Percentiles rank a stretch among this genome's conserved stretches.
These are phyloP conservation scores for Acanthosepion pharaonis DNA, from an alignment of 2,888 invertebrate genomes.

Conservation along the genomic window DNA sequence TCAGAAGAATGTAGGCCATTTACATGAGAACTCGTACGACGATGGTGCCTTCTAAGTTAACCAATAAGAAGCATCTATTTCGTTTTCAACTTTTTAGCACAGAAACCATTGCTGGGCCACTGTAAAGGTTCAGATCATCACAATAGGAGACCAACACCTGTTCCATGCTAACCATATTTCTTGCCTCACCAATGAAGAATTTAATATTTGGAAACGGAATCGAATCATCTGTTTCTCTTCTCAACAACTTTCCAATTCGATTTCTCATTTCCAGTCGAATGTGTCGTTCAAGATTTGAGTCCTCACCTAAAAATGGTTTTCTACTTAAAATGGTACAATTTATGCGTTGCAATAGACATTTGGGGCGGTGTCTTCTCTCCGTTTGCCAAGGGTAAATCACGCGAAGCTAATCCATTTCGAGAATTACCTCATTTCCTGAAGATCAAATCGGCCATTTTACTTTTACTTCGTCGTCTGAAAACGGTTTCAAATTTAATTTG, in stretches of 20 bases:
- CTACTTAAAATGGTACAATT: not conserved
- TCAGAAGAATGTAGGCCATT: too few relatives aligned
- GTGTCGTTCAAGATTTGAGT: not conserved
- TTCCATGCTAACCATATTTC: not conserved
- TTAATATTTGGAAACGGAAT: not conserved
- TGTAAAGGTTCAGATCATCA: not conserved
- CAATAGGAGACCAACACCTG: not conserved
- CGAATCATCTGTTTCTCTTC: not conserved
- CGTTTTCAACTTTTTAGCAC: not conserved
- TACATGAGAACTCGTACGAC: too few relatives aligned
- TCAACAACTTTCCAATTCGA: not conserved
- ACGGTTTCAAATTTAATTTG: not conserved
- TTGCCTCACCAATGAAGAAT: not conserved
- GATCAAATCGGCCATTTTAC: not conserved
- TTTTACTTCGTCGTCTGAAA: not conserved
- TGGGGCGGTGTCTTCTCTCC: not conserved
- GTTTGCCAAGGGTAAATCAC: not conserved
- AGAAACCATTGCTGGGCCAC: not conserved
- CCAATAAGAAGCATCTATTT: too few relatives aligned
- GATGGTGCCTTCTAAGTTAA: too few relatives aligned
- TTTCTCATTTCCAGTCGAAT: not conserved
- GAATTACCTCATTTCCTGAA: not conserved
- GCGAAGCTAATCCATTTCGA: not conserved
- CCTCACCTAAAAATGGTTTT: not conserved
- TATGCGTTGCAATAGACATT: not conserved